phyloP scores from a whole-genome alignment of 2,888 invertebrate genomes.

The Calliphora vomitoria region DNA sequence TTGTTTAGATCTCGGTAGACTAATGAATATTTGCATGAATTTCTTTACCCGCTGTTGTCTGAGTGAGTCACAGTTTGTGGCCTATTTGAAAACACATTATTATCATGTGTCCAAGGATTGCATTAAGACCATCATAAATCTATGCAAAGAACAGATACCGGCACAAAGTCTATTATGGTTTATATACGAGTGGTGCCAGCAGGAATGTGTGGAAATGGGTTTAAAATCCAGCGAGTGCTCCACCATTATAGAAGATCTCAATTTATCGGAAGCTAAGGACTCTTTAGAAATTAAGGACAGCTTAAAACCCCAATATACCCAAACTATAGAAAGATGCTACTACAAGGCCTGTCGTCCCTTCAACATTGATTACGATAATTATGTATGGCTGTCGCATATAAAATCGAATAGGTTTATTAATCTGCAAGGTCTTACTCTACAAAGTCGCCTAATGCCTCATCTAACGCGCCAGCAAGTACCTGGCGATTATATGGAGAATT shows the following conservation, averaged over 20 bases:
- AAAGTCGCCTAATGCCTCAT: constrained; percentile 82
- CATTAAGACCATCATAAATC: constrained; percentile 81
- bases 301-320: constrained; percentile 68
- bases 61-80: constrained; percentile 81
- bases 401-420: constrained; percentile 82
- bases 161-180: constrained; percentile 81
- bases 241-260: constrained; percentile 77
- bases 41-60: constrained; percentile 83
- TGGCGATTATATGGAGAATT: constrained; percentile 80
- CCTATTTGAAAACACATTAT: constrained; percentile 81
- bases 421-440: constrained; percentile 81
- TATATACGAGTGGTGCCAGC: constrained; percentile 83
- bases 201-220: constrained; percentile 80
- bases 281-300: background rate
- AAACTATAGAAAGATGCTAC: constrained; percentile 81
- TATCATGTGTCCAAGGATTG: constrained; percentile 83
- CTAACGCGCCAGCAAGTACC: constrained; percentile 67
- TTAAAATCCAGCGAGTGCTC: constrained; percentile 78
- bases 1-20: constrained; percentile 81
- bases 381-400: constrained; percentile 79
- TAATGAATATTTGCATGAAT: constrained; percentile 80
- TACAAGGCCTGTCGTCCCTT: constrained; percentile 84
- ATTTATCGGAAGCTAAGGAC: constrained; percentile 69
- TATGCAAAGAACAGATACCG: constrained; percentile 78
- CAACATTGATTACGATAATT: constrained; percentile 79